Percentiles rank a stretch among this genome's conserved stretches.
Conservation (phyloP, 2,888 invertebrate species). For the Drosophila percnosoma region DNA sequence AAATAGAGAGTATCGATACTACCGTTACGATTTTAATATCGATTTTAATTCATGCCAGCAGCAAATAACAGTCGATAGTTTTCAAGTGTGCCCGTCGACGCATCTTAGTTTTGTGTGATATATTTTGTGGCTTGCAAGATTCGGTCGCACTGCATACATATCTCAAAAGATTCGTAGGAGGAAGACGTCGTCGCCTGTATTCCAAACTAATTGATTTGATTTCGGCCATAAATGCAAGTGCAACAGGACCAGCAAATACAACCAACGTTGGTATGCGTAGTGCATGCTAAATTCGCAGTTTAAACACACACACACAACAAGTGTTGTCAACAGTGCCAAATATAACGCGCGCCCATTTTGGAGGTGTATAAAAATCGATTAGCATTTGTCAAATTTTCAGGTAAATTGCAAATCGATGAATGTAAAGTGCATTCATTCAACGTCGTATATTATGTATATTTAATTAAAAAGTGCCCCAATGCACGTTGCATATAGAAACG, state of each 20-base stretch:
- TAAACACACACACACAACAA: neutral
- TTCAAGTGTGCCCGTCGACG: slow-evolving; percentile 1
- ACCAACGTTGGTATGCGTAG: slow-evolving; percentile 34
- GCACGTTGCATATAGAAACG: slow-evolving; percentile 5
- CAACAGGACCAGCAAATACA: slow-evolving; percentile 39
- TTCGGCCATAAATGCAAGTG: slow-evolving; percentile 65
- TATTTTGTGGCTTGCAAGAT: neutral
- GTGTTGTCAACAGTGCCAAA: slow-evolving; percentile 6
- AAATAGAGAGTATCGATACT: slow-evolving; percentile 8
- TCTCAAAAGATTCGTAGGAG: slow-evolving; percentile 20
- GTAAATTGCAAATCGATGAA: slow-evolving; percentile 52
- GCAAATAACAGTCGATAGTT: neutral
- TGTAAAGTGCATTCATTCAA: slow-evolving; percentile 44
- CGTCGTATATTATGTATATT: neutral
- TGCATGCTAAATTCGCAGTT: slow-evolving; percentile 45
- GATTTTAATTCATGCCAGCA: neutral
- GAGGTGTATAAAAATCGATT: slow-evolving; percentile 53
- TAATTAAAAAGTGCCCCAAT: neutral
- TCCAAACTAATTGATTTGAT: slow-evolving; percentile 16
- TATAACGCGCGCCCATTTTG: slow-evolving; percentile 22
- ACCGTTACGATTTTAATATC: neutral
- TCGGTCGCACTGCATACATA: slow-evolving; percentile 36
- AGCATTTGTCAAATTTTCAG: slow-evolving; percentile 38
- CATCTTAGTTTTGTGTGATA: neutral
- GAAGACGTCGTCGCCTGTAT: slow-evolving; percentile 21